Percentiles rank a stretch among this genome's conserved stretches.
Conservation (phyloP, 2,888 invertebrate species). For the Drosophila basisetae region DNA sequence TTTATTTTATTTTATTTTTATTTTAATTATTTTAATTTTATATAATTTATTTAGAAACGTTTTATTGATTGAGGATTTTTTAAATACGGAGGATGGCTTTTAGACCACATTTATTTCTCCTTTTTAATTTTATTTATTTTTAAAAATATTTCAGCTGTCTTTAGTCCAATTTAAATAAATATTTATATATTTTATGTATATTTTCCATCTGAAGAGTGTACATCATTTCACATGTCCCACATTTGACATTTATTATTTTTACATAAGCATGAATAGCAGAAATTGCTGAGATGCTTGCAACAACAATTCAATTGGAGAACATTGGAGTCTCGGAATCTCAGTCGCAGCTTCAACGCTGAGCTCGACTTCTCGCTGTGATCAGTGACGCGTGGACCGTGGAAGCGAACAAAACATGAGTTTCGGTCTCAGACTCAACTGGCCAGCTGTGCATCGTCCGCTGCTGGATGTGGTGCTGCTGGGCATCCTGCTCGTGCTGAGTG, state of each 20-base stretch:
- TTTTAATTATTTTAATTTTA: neutral
- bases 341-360: slow-evolving; percentile 24
- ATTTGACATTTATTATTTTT: neutral
- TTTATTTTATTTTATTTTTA: neutral
- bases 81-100: rapidly evolving
- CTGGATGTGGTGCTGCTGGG: slow-evolving; percentile 44
- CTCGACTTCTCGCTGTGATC: slow-evolving; percentile 20
- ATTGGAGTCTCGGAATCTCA: slow-evolving; percentile 7
- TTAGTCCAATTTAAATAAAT: neutral
- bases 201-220: slow-evolving; percentile 11
- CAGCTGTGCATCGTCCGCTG: slow-evolving; percentile 11
- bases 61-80: neutral
- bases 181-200: neutral
- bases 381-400: slow-evolving; percentile 48
- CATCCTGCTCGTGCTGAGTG: slow-evolving; percentile 29
- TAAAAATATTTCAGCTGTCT: neutral
- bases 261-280: slow-evolving; percentile 10
- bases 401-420: slow-evolving; percentile 55
- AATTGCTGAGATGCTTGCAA: neutral
- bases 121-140: neutral
- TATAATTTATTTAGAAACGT: neutral
- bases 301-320: slow-evolving; percentile 3
- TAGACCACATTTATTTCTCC: neutral
- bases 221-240: neutral
- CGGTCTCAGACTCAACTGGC: slow-evolving; percentile 9